Conservation (phyloP, 1,140 invertebrate genomes). For the Drosophila arawakana region DNA sequence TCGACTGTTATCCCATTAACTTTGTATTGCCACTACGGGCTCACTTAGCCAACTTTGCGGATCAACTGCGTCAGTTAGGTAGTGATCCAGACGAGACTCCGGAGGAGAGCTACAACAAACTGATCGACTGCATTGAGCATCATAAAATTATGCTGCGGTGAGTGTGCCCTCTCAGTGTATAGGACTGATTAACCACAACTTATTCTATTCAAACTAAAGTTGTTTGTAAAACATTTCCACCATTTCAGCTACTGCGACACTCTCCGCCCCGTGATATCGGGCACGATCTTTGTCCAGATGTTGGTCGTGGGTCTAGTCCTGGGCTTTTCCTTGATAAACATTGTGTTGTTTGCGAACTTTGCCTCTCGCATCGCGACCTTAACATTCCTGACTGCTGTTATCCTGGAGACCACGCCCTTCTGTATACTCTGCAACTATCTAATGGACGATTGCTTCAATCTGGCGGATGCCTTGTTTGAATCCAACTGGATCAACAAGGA, state of each 20-base stretch:
- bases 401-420: slow-evolving; percentile 68
- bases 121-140: slow-evolving; percentile 59
- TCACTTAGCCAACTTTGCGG: slow-evolving; percentile 53
- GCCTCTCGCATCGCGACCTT: slow-evolving; percentile 57
- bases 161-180: neutral
- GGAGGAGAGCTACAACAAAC: slow-evolving; percentile 43
- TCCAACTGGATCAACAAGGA: slow-evolving; percentile 63
- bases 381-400: slow-evolving; percentile 56
- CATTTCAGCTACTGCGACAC: slow-evolving; percentile 52
- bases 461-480: slow-evolving; percentile 59
- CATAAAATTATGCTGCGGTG: slow-evolving; percentile 65
- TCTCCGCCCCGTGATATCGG: slow-evolving; percentile 62
- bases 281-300: slow-evolving; percentile 74
- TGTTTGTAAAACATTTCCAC: no score
- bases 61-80: slow-evolving; percentile 52
- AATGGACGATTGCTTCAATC: slow-evolving; percentile 57
- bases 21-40: slow-evolving; percentile 55
- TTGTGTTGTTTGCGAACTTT: slow-evolving; percentile 67
- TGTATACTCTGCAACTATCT: slow-evolving; percentile 72
- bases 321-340: slow-evolving; percentile 68
- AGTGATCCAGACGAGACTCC: slow-evolving; percentile 28
- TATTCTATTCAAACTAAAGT: no score
- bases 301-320: slow-evolving; percentile 65
- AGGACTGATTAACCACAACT: neutral
- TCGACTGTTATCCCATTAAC: slow-evolving; percentile 68